Percentiles rank a stretch among this genome's conserved stretches.
phyloP scores from a whole-genome alignment of 2,113 vertebrate genomes.

The Clarias batrachus region DNA sequence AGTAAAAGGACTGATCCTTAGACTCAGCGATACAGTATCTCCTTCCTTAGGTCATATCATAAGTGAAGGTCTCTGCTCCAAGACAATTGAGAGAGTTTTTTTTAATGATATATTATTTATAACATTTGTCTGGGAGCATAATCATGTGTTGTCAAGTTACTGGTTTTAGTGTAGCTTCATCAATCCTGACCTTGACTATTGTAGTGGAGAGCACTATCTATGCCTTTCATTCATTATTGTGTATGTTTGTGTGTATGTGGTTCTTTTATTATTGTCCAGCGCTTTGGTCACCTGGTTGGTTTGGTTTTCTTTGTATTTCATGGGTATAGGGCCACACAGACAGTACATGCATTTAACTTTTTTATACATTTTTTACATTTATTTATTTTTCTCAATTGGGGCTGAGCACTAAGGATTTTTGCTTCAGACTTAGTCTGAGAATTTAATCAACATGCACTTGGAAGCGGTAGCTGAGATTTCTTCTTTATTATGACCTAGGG shows the following conservation, averaged over 20 bases:
- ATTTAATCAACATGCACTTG: conserved; percentile 35
- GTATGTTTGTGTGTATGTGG: no score
- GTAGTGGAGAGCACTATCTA: no score
- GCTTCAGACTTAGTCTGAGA: neutral
- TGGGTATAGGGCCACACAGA: no score
- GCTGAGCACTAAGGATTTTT: neutral
- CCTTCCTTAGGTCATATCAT: neutral
- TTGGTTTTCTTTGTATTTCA: no score
- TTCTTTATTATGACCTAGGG: conserved; percentile 22
- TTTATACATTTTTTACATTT: neutral
- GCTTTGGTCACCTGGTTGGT: no score
- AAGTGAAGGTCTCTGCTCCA: neutral
- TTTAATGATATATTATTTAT: neutral
- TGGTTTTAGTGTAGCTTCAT: no score
- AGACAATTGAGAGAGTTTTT: neutral
- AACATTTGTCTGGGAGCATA: neutral
- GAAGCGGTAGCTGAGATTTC: conserved; percentile 38
- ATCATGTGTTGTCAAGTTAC: neutral
- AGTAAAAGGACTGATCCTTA: neutral
- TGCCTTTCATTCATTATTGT: no score
- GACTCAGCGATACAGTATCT: neutral
- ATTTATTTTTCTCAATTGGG: neutral
- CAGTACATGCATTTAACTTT: neutral
- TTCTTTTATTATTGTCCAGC: no score
- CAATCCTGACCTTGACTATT: no score